phyloP scores from a whole-genome alignment of 2,888 invertebrate species.

The Aplocera efformata region DNA sequence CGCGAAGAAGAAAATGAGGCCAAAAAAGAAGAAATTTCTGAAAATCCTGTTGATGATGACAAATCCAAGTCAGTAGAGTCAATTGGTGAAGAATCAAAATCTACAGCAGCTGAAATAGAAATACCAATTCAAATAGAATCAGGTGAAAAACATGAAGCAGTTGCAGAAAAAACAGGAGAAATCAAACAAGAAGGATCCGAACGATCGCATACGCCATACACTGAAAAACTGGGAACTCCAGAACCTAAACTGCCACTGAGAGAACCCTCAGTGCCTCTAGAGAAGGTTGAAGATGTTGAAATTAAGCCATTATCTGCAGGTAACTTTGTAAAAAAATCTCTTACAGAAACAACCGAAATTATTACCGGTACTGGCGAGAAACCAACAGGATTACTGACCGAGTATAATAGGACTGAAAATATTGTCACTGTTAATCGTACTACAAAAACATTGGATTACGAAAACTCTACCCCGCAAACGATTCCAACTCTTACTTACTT shows the following conservation, averaged over 20 bases:
- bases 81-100: conserved; percentile 18
- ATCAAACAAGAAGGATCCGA: conserved; percentile 29
- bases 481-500: conserved; percentile 65
- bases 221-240: conserved; percentile 25
- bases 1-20: conserved; percentile 10
- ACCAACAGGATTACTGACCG: conserved; percentile 55
- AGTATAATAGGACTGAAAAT: conserved; percentile 69
- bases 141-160: conserved; percentile 27
- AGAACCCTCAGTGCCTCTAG: conserved; percentile 67
- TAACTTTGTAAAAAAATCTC: conserved; percentile 61
- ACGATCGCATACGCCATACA: conserved; percentile 25
- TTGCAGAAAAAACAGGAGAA: conserved; percentile 28
- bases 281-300: conserved; percentile 71
- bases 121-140: conserved; percentile 25
- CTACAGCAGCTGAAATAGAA: conserved; percentile 15
- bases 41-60: conserved; percentile 23
- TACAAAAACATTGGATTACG: conserved; percentile 68
- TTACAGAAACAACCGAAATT: conserved; percentile 65
- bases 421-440: conserved; percentile 70
- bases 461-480: conserved; percentile 55
- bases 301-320: conserved; percentile 68
- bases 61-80: conserved; percentile 22
- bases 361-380: conserved; percentile 53
- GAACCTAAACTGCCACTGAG: conserved; percentile 51
- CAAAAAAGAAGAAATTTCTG: conserved; percentile 9